Evolutionary conservation across 1,140 invertebrate species (phyloP), one percentile per base, ranked within the genome.

Genomic region (Metaphire vulgaris): DNA sequence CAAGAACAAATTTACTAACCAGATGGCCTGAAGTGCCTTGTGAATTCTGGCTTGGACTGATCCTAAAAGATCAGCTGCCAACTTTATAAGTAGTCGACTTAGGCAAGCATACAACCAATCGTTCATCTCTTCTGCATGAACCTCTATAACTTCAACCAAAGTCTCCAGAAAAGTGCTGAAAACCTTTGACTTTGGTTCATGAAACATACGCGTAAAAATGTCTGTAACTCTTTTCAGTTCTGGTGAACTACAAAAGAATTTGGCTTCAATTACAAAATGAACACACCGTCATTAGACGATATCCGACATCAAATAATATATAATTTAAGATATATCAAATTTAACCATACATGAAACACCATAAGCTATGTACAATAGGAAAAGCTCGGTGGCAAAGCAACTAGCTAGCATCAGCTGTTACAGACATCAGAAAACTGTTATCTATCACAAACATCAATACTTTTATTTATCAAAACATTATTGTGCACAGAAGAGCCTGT

Each of bases 181-280:
- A 69, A 97, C 41, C 87, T 97, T 97, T 1, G 93, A 96, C 84
- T 97, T 94, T n/a, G 94, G 93, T 85, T 98, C 95, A 89, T 96
- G 95, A 81, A 98, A 97, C 93, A 97, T 95, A 88, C 94, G 93
- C 67, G 93, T 92, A 82, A 97, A 94, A 78, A 96, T 92, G 81
- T 97, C 95, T 0, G 93, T 94, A 12, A 95, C 89, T 79, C 91
- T 89, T 67, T 91, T 90, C 41, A 96, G 87, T 82, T 95, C 92
- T 1, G 90, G 78, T 1, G 81, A 81, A 81, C 84, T 85, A 81
- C 74, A 83, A 82, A n/a, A n/a, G n/a, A n/a, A n/a, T n/a, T n/a
- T n/a, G n/a, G n/a, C n/a, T n/a, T n/a, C n/a, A n/a, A n/a, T n/a
- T n/a, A n/a, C n/a, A n/a, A n/a, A n/a, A n/a, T n/a, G n/a, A n/a